Conservation (phyloP, 2,797 vertebrate genomes). For the Ctenosaura bakeri region DNA sequence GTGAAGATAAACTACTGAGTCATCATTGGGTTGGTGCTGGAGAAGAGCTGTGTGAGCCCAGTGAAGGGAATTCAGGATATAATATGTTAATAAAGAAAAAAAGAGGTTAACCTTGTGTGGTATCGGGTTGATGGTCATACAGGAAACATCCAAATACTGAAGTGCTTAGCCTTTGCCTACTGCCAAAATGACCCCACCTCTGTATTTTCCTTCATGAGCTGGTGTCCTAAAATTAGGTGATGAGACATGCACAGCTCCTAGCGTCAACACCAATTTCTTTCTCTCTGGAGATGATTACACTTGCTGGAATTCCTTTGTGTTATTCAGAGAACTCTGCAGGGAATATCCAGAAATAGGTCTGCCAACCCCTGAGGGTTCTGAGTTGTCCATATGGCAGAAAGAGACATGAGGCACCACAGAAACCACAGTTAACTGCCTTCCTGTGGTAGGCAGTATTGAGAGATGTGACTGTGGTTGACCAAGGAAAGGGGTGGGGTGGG, state of each 20-base stretch:
- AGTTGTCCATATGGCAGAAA: constrained; percentile 48
- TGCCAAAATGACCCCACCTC: background rate
- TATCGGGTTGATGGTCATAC: background rate
- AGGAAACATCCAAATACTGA: background rate
- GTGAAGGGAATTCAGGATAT: background rate
- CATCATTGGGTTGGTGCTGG: background rate
- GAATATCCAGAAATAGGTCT: constrained; percentile 47
- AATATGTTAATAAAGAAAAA: background rate
- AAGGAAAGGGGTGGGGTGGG: background rate
- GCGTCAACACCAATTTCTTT: background rate
- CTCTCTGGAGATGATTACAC: background rate
- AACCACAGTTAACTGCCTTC: constrained; percentile 53
- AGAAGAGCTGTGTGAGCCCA: background rate
- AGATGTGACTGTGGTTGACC: constrained; percentile 14
- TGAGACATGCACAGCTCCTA: background rate
- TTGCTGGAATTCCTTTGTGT: constrained; percentile 12
- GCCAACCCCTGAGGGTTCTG: constrained; percentile 27
- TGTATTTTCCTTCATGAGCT: background rate
- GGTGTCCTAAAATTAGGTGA: background rate
- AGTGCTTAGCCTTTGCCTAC: too few species aligned
- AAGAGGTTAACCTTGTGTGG: background rate
- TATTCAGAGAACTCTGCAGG: constrained; percentile 13
- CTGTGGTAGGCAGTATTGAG: constrained; percentile 27
- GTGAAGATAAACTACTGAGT: background rate
- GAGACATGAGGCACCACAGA: constrained; percentile 39